Conservation (phyloP, 2,113 vertebrate genomes). For the Serinus canaria region DNA sequence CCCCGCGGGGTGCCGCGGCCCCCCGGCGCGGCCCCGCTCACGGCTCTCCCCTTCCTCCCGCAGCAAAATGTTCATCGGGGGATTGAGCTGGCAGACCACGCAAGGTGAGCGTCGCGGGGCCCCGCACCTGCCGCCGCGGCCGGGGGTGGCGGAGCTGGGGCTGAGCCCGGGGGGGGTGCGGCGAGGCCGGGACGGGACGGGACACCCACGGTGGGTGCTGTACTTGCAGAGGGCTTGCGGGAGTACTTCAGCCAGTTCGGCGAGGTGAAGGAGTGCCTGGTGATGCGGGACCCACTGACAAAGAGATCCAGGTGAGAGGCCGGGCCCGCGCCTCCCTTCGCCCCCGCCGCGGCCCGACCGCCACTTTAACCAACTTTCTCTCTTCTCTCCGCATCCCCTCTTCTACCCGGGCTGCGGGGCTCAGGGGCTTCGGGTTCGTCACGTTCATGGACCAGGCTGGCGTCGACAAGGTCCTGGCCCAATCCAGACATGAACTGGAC, state of each 20-base stretch:
- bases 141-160: constrained; percentile 12
- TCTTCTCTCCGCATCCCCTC: constrained; percentile 66
- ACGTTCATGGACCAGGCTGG: constrained; percentile 98
- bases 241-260: constrained; percentile 99
- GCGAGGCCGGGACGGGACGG: not conserved
- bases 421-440: constrained; percentile 97
- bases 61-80: constrained; percentile 98
- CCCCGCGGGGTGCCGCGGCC: no score
- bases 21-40: constrained; percentile 38
- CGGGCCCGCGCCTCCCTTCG: constrained; percentile 67
- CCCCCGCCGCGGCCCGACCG: constrained; percentile 60
- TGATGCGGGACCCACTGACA: constrained; percentile 99
- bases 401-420: constrained; percentile 43
- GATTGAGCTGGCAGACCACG: constrained; percentile 95
- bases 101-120: constrained; percentile 83
- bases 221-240: constrained; percentile 92
- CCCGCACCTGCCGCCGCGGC: not conserved
- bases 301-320: constrained; percentile 97
- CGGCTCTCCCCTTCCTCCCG: constrained; percentile 64
- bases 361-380: constrained; percentile 77
- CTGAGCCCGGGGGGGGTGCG: not conserved
- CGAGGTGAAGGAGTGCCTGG: constrained; percentile 99
- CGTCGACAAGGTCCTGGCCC: constrained; percentile 98
- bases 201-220: constrained; percentile 53
- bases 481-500: constrained; percentile 96